phyloP scores from a whole-genome alignment of 1,140 invertebrate genomes.

The Drosophila tsacasi region DNA sequence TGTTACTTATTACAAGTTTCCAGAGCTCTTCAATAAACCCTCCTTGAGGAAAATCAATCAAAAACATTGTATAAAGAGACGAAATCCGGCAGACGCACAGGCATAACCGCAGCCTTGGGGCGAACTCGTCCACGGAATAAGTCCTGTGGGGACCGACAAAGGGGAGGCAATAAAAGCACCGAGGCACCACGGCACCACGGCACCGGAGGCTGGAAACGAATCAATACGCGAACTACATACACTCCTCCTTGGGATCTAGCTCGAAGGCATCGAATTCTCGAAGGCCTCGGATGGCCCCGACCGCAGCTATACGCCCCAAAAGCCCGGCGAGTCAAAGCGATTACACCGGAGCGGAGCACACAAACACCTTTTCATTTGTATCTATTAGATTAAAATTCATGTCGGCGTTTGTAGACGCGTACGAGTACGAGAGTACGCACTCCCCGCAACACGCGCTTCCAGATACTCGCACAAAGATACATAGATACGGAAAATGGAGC shows the following conservation, averaged over 20 bases:
- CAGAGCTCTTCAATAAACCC: conserved; percentile 29
- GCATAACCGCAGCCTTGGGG: conserved; percentile 38
- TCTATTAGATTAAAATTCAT: conserved; percentile 85
- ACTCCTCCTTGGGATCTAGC: conserved; percentile 17
- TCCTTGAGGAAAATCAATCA: conserved; percentile 70
- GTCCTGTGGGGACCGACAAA: conserved; percentile 30
- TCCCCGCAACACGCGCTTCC: conserved; percentile 54
- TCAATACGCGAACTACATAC: conserved; percentile 41
- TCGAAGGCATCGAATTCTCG: neutral
- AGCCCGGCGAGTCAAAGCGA: conserved; percentile 59
- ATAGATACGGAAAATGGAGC: conserved; percentile 57
- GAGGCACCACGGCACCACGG: neutral
- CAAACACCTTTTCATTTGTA: conserved; percentile 84
- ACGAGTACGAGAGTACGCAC: conserved; percentile 45
- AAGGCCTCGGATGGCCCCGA: conserved; percentile 4
- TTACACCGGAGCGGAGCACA: conserved; percentile 61
- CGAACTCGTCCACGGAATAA: conserved; percentile 30
- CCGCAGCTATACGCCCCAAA: conserved; percentile 21
- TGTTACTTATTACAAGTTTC: conserved; percentile 41
- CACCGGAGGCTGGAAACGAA: conserved; percentile 30
- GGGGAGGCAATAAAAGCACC: conserved; percentile 37
- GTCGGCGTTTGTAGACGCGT: conserved; percentile 60
- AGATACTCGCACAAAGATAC: conserved; percentile 37
- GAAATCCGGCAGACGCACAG: conserved; percentile 45
- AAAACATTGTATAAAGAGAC: conserved; percentile 70